Evolutionary conservation across 2,888 invertebrate genomes (phyloP).

Genomic region (Drosophila silvestris): DNA sequence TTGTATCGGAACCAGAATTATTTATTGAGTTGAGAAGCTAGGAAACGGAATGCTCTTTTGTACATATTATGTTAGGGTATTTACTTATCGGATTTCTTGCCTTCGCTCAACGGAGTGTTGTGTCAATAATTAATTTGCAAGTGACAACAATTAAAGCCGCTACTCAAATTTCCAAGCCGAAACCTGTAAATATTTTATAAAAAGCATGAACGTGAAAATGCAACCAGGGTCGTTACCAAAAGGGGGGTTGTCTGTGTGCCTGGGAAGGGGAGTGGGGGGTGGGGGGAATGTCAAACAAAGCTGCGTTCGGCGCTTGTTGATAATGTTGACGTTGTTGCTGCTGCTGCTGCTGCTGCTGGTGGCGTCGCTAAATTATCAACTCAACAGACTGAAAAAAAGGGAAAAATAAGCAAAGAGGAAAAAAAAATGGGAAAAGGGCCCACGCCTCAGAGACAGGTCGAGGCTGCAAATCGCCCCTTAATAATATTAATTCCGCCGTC

Average conservation of each 20-base stretch:
- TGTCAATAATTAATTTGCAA: slow-evolving; percentile 77
- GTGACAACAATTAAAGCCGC: slow-evolving; percentile 80
- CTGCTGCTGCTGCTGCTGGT: slow-evolving; percentile 38
- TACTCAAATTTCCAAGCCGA: slow-evolving; percentile 56
- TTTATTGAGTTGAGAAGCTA: neutral
- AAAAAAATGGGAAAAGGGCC: slow-evolving; percentile 23
- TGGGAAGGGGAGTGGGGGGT: neutral
- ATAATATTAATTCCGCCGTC: slow-evolving; percentile 81
- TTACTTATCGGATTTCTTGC: neutral
- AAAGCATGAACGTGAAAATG: slow-evolving; percentile 59
- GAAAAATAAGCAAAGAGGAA: slow-evolving; percentile 9
- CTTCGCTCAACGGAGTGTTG: slow-evolving; percentile 5
- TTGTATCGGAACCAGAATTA: neutral
- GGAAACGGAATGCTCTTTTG: neutral
- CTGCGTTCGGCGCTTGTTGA: slow-evolving; percentile 52
- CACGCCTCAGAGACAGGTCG: slow-evolving; percentile 22
- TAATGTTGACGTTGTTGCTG: slow-evolving; percentile 51
- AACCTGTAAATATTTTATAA: slow-evolving; percentile 78
- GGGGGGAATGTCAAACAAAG: slow-evolving; percentile 56
- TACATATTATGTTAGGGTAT: neutral
- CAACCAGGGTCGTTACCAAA: slow-evolving; percentile 22
- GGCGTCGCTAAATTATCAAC: slow-evolving; percentile 77
- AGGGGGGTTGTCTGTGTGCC: neutral
- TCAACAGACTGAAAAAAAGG: slow-evolving; percentile 44
- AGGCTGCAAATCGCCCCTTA: slow-evolving; percentile 73